Evolutionary conservation across 2,888 invertebrate species (phyloP), one percentile per base, ranked within the genome.

Genomic region (Monoplex corrugatus): DNA sequence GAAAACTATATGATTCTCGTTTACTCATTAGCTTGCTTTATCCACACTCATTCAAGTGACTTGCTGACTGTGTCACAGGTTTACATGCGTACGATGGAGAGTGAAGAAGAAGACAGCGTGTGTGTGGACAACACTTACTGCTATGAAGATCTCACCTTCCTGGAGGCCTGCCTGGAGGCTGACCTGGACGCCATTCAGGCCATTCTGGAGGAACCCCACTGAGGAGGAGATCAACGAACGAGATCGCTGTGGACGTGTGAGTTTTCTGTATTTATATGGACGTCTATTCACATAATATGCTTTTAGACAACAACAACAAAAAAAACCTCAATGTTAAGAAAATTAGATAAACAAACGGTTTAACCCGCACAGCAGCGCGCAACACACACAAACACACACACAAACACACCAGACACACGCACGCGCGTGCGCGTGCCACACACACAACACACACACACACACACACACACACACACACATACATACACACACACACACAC

Each of bases 141-240:
- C 80, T 93, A 93, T 72, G 95, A 95, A 82, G 95, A 95, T 50
- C 92, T 94, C 63, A 94, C 94, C 13, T 93, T 95, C 85, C 91
- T 95, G 43, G 95, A 95, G 90, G 95, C 95, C 16, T 94, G 94
- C 78, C 91, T 94, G 88, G 95, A 95, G 72, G 92, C 94, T 19
- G 95, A 95, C 90, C 93, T 94, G 38, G 95, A 95, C 87, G 94
- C 94, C 16, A 92, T 95, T 43, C 95, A 95, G 72, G 93, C 94
- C 83, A 94, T 95, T 63, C 92, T 95, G 35, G 95, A 95, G 75
- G 94, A 94, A 93, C 32, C 94, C 94, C 16, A 94, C 94, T 0
- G 93, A 93, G 86, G 95, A 95, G 80, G 95, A 95, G 90, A 92
- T 95, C 44, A 95, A 95, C 91, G 95, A 95, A 84, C 90, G 93